Evolutionary conservation across 2,888 invertebrate species (phyloP).

Genomic region (Lochmaea capreae): DNA sequence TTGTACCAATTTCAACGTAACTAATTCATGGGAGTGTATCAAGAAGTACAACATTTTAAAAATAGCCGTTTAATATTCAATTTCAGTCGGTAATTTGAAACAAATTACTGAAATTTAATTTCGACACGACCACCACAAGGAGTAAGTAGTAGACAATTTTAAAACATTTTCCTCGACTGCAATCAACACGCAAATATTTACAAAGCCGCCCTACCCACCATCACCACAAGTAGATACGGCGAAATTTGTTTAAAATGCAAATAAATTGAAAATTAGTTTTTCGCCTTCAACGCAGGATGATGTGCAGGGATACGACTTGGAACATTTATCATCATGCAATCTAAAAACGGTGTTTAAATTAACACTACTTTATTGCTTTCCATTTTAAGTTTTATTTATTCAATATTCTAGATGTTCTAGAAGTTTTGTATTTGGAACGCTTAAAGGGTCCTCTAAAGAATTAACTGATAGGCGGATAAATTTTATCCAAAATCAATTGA

Average conservation of each 20-base stretch:
- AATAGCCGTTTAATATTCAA: slow-evolving; percentile 40
- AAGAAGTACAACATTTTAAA: slow-evolving; percentile 24
- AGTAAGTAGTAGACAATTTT: slow-evolving; percentile 40
- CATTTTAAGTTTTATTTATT: background rate
- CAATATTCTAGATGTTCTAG: background rate
- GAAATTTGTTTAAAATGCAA: slow-evolving; percentile 46
- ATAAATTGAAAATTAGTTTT: slow-evolving; percentile 45
- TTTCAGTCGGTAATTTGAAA: slow-evolving; percentile 37
- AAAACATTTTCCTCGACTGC: slow-evolving; percentile 35
- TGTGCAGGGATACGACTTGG: background rate
- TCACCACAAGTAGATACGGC: slow-evolving; percentile 40
- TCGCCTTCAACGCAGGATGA: slow-evolving; percentile 23
- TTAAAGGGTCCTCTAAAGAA: no score
- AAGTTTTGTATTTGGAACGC: background rate
- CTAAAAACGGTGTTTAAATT: background rate
- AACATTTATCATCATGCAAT: background rate
- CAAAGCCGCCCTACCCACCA: slow-evolving; percentile 33
- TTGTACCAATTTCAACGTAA: background rate
- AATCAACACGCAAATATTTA: slow-evolving; percentile 49
- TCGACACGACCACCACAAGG: slow-evolving; percentile 25
- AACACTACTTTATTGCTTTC: background rate
- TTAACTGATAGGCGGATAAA: no score
- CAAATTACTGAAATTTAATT: slow-evolving; percentile 43
- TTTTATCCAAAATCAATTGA: no score
- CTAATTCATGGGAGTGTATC: background rate